phyloP scores from a whole-genome alignment of 2,113 vertebrate genomes.

The Lucifuga dentata region DNA sequence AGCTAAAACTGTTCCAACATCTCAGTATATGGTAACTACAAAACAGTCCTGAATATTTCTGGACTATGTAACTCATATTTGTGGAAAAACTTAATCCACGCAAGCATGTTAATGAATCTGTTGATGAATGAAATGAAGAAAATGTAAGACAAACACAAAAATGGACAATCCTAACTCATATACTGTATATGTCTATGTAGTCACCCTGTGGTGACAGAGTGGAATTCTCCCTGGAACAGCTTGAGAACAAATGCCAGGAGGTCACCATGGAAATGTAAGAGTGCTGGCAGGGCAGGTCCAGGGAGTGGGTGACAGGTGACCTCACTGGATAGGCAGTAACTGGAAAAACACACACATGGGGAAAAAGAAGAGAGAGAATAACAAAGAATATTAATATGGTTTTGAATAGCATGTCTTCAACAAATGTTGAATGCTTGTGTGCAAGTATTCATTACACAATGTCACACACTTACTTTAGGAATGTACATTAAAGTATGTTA shows the following conservation, averaged over 20 bases:
- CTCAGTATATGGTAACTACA: too few species aligned
- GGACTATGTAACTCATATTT: background rate
- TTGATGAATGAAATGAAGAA: background rate
- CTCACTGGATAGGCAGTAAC: constrained; percentile 76
- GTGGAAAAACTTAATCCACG: background rate
- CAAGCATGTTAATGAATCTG: background rate
- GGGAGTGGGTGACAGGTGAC: constrained; percentile 86
- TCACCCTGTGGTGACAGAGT: constrained; percentile 85
- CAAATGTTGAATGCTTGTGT: too few species aligned
- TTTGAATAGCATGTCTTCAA: too few species aligned
- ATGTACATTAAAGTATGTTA: too few species aligned
- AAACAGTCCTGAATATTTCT: constrained; percentile 1
- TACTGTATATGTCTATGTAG: background rate
- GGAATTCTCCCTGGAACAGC: constrained; percentile 89
- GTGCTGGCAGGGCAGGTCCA: constrained; percentile 77
- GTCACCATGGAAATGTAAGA: constrained; percentile 82
- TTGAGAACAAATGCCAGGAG: constrained; percentile 88
- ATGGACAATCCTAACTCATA: background rate
- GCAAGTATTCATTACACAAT: background rate
- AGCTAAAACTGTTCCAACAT: too few species aligned
- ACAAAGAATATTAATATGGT: too few species aligned
- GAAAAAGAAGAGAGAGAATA: background rate
- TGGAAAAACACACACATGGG: constrained; percentile 43
- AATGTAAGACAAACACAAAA: constrained; percentile 6
- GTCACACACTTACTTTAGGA: too few species aligned